Base-by-base conservation (phyloP, 2,113 vertebrate genomes). In the Pseudolaguvia tuberculata region DNA sequence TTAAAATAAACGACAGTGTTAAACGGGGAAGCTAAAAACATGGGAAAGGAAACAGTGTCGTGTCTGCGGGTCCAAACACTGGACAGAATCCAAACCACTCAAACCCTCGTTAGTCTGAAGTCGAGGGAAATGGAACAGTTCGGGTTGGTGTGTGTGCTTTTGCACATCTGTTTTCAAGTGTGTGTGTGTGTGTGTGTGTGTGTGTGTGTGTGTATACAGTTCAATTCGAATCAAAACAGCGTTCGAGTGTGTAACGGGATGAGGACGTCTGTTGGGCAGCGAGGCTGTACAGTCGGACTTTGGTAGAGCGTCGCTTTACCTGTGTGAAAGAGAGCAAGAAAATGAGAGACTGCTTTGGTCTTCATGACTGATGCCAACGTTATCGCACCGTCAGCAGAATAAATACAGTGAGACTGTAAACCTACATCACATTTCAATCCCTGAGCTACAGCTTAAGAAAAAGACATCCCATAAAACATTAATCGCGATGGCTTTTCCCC, bases 271-370 rank as follows among this genome's bases (percentile, higher is more conserved):
- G 35, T 61, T 14, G 51, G 88, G 87, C 87, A 89, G 85, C 84
- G 11, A 48, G n/a, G 35, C 59, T 71, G n/a, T 70, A 76, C 61
- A 68, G 73, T 51, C 42, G 51, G 65, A 63, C n/a, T 14, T 76
- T 75, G 55, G 71, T 23, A 53, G 62, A 77, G 72, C 84, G 89
- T 89, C 91, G 91, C 91, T 94, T 98, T 98, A 98, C 96, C 96
- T 99, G 88, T 78, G 85, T 85, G 31, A 58, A 27, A 78, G 35
- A 57, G 14, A 29, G 27, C 21, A 7, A 53, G 47, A 27, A 6
- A 48, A 20, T 67, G 45, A 67, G 23, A 15, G 6, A 42, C 39
- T 42, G 39, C 5, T 42, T 42, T 42, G 39, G 39, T 42, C 8
- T 42, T 42, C 8, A 42, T 42, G 39, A 4, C 39, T 9, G 39